These are phyloP conservation scores for Corvus moneduloides DNA, from an alignment of 2,113 vertebrate genomes.

Conservation along the genomic window DNA sequence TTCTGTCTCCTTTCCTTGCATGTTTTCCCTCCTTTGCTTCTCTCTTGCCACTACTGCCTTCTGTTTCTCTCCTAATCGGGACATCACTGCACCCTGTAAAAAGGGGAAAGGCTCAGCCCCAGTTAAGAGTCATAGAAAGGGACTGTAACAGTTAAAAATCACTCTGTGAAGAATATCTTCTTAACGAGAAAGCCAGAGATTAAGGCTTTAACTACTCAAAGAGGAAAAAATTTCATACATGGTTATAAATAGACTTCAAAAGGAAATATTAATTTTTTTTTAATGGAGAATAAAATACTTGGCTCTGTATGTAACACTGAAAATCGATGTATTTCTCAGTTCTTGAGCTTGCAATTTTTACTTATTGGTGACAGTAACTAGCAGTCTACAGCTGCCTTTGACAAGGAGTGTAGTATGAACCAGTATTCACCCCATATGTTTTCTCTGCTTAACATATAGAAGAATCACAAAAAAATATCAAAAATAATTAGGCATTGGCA, in stretches of 20 bases:
- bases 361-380: neutral
- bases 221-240: constrained; percentile 14
- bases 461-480: neutral
- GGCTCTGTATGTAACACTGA: neutral
- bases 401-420: neutral
- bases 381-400: neutral
- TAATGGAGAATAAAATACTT: neutral
- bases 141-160: neutral
- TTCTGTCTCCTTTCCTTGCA: neutral
- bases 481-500: neutral
- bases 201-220: constrained; percentile 10
- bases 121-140: neutral
- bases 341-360: neutral
- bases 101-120: neutral
- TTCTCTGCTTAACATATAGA: neutral
- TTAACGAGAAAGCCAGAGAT: neutral
- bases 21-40: neutral
- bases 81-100: neutral
- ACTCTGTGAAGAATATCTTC: neutral
- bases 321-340: neutral
- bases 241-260: constrained; percentile 7
- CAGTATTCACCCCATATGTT: neutral
- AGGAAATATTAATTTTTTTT: neutral
- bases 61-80: neutral
- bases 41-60: neutral